Percentiles rank a stretch among this genome's conserved stretches.
Conservation (phyloP, 2,113 vertebrate species). For the Coreoperca whiteheadi region DNA sequence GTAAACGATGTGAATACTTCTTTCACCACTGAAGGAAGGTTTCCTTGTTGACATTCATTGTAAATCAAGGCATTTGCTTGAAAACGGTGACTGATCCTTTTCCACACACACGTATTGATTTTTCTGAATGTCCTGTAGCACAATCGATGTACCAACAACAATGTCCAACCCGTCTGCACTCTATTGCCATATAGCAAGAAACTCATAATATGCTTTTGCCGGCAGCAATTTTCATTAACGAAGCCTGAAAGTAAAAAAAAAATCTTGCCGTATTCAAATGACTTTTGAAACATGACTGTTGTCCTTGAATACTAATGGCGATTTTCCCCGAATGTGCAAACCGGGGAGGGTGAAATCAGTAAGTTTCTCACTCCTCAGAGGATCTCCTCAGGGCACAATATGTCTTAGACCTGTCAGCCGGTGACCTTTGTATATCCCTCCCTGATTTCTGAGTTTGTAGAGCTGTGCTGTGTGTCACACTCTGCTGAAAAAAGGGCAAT, state of each 20-base stretch:
- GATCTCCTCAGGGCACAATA: conserved; percentile 71
- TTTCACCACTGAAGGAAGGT: neutral
- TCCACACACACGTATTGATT: conserved; percentile 54
- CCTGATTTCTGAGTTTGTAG: conserved; percentile 75
- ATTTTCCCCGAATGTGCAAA: conserved; percentile 35
- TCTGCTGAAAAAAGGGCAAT: conserved; percentile 65
- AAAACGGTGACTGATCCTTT: conserved; percentile 44
- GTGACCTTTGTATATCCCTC: conserved; percentile 78
- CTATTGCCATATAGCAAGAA: conserved; percentile 20
- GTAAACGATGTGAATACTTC: neutral
- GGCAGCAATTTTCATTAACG: conserved; percentile 64
- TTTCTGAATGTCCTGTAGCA: conserved; percentile 26
- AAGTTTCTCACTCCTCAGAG: conserved; percentile 69
- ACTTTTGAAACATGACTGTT: conserved; percentile 61
- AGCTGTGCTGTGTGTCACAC: conserved; percentile 58
- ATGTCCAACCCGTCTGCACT: conserved; percentile 31
- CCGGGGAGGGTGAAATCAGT: conserved; percentile 61
- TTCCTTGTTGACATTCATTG: conserved; percentile 15
- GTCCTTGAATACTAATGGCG: conserved; percentile 75
- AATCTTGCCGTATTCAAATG: conserved; percentile 61
- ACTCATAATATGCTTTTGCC: conserved; percentile 40
- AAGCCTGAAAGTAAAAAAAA: conserved; percentile 58
- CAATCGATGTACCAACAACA: conserved; percentile 56
- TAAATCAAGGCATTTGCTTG: conserved; percentile 54
- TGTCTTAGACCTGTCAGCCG: conserved; percentile 77